These are phyloP conservation scores for Crocodylus rhombifer DNA, from an alignment of 2,797 vertebrate species.

Conservation along the genomic window DNA sequence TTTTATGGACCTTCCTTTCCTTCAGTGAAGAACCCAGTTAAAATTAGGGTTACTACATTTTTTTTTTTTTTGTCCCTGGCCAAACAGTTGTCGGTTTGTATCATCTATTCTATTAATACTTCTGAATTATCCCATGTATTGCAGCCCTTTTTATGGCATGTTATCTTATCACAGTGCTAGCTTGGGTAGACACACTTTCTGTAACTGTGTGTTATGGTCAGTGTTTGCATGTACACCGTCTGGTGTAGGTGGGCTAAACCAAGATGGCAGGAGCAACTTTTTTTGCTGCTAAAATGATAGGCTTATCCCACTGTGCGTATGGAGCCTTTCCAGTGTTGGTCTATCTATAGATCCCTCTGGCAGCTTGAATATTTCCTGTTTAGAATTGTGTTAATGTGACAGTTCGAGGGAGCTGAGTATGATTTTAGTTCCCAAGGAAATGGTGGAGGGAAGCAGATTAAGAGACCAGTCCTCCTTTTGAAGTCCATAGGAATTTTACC, in stretches of 20 bases:
- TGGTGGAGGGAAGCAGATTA: neutral
- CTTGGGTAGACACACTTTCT: slow-evolving; percentile 35
- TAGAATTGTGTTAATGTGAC: neutral
- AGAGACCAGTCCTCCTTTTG: neutral
- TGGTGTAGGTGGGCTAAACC: slow-evolving; percentile 22
- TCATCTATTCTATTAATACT: slow-evolving; percentile 56
- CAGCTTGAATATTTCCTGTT: neutral
- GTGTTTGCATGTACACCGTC: neutral
- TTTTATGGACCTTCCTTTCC: slow-evolving; percentile 79
- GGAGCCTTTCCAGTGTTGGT: neutral
- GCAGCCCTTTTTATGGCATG: slow-evolving; percentile 36
- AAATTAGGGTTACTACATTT: slow-evolving; percentile 79
- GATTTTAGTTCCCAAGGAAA: neutral
- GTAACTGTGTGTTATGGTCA: slow-evolving; percentile 38
- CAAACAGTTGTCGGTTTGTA: slow-evolving; percentile 69
- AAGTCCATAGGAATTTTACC: neutral
- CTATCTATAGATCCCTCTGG: neutral
- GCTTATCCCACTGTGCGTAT: neutral
- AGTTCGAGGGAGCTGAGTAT: neutral
- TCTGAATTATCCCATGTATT: neutral
- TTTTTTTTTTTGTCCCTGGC: slow-evolving; percentile 67
- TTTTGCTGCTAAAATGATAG: neutral
- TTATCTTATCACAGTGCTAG: slow-evolving; percentile 39
- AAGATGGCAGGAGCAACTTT: slow-evolving; percentile 16
- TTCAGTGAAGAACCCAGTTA: slow-evolving; percentile 80